Evolutionary conservation across 2,797 vertebrate species (phyloP), one percentile per base, ranked within the genome.

Genomic region (Clarias laeviceps): DNA sequence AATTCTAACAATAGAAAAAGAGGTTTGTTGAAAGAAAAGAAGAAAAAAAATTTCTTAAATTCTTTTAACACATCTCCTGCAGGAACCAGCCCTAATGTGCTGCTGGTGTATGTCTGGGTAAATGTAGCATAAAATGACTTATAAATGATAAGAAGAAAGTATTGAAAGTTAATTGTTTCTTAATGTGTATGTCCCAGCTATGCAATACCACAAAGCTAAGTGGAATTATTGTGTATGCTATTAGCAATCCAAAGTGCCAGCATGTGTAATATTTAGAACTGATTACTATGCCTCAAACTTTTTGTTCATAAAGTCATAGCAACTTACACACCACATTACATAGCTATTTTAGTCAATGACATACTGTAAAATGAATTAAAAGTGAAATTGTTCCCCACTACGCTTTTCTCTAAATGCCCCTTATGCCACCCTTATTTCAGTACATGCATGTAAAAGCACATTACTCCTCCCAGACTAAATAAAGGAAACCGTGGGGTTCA

Each of bases 111-210:
- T 11, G 80, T 69, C 86, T 40, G 90, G 90, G 85, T 73, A 88
- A 92, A 94, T 91, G 88, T 90, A 93, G 91, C 91, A 91, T 91
- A 89, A 93, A 94, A 95, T 94, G 91, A 92, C 91, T 94, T 91
- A 93, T 93, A 93, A 93, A 88, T 92, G 94, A 93, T 93, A 92
- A 84, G 92, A 90, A 90, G 93, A 93, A 94, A 94, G 94, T 73
- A 73, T 50, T 73, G 94, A 89, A 93, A 94, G 94, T 95, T 94
- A 94, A 95, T 95, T 93, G 94, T 93, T 94, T 94, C 93, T 94
- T 96, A 95, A 95, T 95, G 93, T 91, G 91, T 90, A 92, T 79
- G 87, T 94, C 92, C 91, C 90, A 90, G 90, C 90, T 83, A 90
- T 93, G 90, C 92, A 92, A 89, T 88, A 89, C 84, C 89, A 87